phyloP scores from a whole-genome alignment of 2,113 vertebrate species.

The Zosterops japonicus region DNA sequence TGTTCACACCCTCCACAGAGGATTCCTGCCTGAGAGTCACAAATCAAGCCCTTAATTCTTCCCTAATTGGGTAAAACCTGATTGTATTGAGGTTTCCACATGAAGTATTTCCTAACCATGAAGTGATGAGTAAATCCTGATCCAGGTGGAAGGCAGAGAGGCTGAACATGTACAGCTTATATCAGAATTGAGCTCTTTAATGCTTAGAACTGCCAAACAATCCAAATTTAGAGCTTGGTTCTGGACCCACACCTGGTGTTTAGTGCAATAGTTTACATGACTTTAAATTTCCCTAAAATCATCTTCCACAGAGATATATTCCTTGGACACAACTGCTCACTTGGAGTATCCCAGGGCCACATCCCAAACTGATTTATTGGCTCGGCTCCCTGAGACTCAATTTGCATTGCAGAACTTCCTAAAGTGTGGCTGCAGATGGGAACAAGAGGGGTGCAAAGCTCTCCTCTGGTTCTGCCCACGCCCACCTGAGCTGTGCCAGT shows the following conservation, averaged over 20 bases:
- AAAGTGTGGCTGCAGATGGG: not conserved
- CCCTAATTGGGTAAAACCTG: not conserved
- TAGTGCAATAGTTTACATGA: not conserved
- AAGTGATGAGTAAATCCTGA: not conserved
- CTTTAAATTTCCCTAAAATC: not conserved
- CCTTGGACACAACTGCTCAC: not conserved
- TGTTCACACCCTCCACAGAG: not conserved
- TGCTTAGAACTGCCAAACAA: not conserved
- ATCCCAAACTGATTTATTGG: not conserved
- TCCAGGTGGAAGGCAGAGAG: not conserved
- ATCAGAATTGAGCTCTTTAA: not conserved
- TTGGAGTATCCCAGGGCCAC: not conserved
- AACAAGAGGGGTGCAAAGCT: not conserved
- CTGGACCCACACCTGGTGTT: not conserved
- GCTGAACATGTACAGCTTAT: not conserved
- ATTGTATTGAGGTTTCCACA: not conserved
- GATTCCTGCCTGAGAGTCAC: not conserved
- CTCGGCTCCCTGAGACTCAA: not conserved
- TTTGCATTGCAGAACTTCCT: not conserved
- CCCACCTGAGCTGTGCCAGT: not conserved
- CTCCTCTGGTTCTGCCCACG: not conserved
- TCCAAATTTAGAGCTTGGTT: not conserved
- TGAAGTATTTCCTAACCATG: not conserved
- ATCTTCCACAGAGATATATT: not conserved
- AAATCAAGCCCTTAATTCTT: not conserved